Conservation (phyloP, 2,888 invertebrate species). For the Bursaphelenchus okinawaensis region DNA sequence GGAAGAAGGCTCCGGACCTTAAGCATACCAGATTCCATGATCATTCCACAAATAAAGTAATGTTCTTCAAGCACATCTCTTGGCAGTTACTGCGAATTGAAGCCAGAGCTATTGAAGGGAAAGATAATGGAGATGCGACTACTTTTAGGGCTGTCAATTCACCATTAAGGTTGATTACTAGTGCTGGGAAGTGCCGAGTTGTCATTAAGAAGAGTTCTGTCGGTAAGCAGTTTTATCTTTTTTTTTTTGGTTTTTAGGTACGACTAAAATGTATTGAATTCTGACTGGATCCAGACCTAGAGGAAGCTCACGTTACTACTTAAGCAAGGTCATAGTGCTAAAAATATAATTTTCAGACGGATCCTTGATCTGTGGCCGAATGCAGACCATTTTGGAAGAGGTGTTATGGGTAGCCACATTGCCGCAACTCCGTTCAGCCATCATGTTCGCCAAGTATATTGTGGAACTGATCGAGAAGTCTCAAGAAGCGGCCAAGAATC, state of each 20-base stretch:
- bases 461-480: slow-evolving; percentile 68
- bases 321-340: too few species aligned
- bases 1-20: slow-evolving; percentile 73
- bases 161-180: slow-evolving; percentile 83
- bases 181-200: slow-evolving; percentile 86
- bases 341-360: slow-evolving; percentile 71
- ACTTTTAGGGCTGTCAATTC: slow-evolving; percentile 44
- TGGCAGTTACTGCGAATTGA: slow-evolving; percentile 96
- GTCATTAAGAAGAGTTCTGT: slow-evolving; percentile 75
- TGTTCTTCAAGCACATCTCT: slow-evolving; percentile 89
- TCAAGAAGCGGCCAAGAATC: not conserved
- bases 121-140: slow-evolving; percentile 37
- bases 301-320: too few species aligned
- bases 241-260: slow-evolving; percentile 4
- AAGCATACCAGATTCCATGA: slow-evolving; percentile 86
- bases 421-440: slow-evolving; percentile 56
- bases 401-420: slow-evolving; percentile 77
- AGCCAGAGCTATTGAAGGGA: slow-evolving; percentile 66
- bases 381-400: slow-evolving; percentile 87
- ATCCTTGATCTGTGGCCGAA: slow-evolving; percentile 80
- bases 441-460: slow-evolving; percentile 78
- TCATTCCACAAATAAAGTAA: slow-evolving; percentile 76
- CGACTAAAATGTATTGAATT: slow-evolving; percentile 8
- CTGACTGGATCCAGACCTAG: too few species aligned
- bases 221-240: slow-evolving; percentile 28